Evolutionary conservation across 2,888 invertebrate genomes (phyloP).

Genomic region (Arctia plantaginis): DNA sequence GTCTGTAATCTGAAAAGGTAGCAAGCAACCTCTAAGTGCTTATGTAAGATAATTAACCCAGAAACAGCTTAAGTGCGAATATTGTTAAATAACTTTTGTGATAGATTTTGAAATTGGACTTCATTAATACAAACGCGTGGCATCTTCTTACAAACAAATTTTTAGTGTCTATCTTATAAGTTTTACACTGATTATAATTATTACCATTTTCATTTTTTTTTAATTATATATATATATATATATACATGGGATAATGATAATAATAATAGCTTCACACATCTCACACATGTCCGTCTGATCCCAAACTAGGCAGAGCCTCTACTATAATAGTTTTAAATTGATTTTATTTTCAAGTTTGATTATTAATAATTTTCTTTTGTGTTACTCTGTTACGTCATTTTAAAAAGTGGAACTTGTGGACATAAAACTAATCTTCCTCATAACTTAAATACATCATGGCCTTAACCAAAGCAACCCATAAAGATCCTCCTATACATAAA

Average conservation of each 20-base stretch:
- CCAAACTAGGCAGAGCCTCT: too few relatives aligned
- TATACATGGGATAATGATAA: too few relatives aligned
- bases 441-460: constrained; percentile 5
- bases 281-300: too few relatives aligned
- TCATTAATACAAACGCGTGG: neutral
- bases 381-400: neutral
- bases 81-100: constrained; percentile 6
- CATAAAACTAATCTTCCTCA: neutral
- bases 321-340: too few relatives aligned
- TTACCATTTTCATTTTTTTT: too few relatives aligned
- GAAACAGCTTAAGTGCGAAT: constrained; percentile 19
- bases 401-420: neutral
- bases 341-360: too few relatives aligned
- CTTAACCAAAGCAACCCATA: constrained; percentile 11
- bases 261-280: too few relatives aligned
- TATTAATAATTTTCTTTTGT: too few relatives aligned
- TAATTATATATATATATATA: too few relatives aligned
- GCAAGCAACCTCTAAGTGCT: constrained; percentile 39
- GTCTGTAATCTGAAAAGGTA: constrained; percentile 42
- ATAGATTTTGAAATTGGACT: neutral
- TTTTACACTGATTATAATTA: neutral
- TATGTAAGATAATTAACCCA: constrained; percentile 38
- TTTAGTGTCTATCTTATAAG: neutral
- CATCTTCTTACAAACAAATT: neutral
- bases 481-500: constrained; percentile 17